Conservation (phyloP, 2,888 invertebrate species). For the Brachypterus glaber region DNA sequence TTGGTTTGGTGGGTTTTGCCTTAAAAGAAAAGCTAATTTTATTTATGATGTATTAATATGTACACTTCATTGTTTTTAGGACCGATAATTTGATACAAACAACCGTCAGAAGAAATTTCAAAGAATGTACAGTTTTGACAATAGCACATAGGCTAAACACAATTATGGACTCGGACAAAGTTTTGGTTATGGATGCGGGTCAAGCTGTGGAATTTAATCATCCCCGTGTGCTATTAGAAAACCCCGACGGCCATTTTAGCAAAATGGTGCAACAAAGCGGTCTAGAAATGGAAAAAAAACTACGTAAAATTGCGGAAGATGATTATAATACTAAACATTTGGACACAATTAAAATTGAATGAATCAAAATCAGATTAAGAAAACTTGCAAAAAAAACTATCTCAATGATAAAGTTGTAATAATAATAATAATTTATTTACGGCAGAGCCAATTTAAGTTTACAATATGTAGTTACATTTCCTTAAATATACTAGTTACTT, state of each 20-base stretch:
- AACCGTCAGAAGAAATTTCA: slow-evolving; percentile 65
- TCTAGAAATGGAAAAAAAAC: slow-evolving; percentile 25
- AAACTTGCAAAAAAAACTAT: no score
- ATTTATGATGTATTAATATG: no score
- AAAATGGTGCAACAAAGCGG: slow-evolving; percentile 39
- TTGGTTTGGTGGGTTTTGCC: no score
- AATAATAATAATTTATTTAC: no score
- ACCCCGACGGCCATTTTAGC: slow-evolving; percentile 30
- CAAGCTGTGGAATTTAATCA: slow-evolving; percentile 44
- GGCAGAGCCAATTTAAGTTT: no score
- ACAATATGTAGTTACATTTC: no score
- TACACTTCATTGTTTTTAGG: slow-evolving; percentile 45
- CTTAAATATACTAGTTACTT: no score
- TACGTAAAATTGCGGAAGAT: slow-evolving; percentile 28
- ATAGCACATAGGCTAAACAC: slow-evolving; percentile 77
- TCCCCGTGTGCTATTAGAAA: slow-evolving; percentile 39
- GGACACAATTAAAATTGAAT: no score
- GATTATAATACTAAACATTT: no score
- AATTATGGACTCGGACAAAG: slow-evolving; percentile 74
- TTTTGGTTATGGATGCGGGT: slow-evolving; percentile 51
- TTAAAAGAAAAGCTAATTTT: no score
- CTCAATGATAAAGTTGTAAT: no score
- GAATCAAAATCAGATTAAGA: no score
- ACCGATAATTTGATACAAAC: slow-evolving; percentile 70
- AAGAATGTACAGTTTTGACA: slow-evolving; percentile 67